Evolutionary conservation across 2,888 invertebrate species (phyloP).

Genomic region (Cryptosula pallasiana): DNA sequence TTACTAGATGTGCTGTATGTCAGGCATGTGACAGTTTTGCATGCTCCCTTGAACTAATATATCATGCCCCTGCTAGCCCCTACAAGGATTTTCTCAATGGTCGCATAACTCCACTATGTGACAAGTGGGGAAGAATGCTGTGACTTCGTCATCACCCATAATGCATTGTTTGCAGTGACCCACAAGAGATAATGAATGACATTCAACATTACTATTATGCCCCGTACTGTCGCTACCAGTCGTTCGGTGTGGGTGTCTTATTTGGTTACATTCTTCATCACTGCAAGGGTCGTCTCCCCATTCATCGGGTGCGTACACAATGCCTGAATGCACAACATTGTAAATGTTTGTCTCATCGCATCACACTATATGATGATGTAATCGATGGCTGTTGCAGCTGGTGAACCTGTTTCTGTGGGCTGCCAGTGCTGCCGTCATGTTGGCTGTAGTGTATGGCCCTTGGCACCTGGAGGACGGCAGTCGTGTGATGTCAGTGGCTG

Average conservation of each 20-base stretch:
- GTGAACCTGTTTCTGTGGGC: neutral
- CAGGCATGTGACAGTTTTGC: too few species aligned
- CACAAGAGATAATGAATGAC: neutral
- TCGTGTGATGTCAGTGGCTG: neutral
- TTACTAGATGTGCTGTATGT: too few species aligned
- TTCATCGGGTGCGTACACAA: neutral
- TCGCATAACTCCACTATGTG: too few species aligned
- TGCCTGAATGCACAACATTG: too few species aligned
- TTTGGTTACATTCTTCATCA: neutral
- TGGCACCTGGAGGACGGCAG: neutral
- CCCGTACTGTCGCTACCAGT: neutral
- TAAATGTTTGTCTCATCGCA: too few species aligned
- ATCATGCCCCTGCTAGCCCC: too few species aligned
- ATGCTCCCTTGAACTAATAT: too few species aligned
- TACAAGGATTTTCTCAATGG: too few species aligned
- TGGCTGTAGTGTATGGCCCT: neutral
- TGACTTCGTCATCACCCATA: too few species aligned
- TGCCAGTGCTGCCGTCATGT: conserved; percentile 1
- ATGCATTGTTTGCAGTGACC: neutral
- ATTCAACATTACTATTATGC: neutral
- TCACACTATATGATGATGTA: too few species aligned
- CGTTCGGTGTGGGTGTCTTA: neutral
- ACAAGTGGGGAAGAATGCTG: too few species aligned
- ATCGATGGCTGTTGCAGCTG: neutral
- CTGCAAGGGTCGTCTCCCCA: neutral